Base-by-base conservation (phyloP, 2,113 vertebrate genomes). In the Eulacestoma nigropectus region DNA sequence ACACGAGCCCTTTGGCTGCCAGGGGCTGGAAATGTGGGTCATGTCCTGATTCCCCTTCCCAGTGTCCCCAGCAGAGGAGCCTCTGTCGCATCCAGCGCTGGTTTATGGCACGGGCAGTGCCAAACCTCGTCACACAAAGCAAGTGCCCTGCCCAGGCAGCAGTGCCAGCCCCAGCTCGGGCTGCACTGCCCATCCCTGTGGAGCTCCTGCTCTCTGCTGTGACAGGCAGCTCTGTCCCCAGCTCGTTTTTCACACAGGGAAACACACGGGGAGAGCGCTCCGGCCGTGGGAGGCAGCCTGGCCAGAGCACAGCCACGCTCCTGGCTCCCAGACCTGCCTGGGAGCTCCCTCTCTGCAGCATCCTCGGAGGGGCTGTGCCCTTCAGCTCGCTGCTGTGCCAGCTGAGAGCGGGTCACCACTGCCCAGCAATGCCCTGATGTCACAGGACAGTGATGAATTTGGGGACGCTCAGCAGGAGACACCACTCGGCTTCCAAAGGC, bases 391-490 rank as follows among this genome's bases (percentile, higher is more conserved):
- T 0, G 7, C 83, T 37, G 47, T 13, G 84, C 80, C 49, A 82
- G 80, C 67, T 55, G 79, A 64, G 79, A 37, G 35, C 0, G 0
- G 65, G 74, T 7, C 15, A 7, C 8, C 35, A 7, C 13, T 1
- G 4, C 41, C 37, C 86, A 75, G 82, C 62, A 37, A 13, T 2
- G 23, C 74, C 64, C 83, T 13, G 82, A 9, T 2, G 9, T 6
- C 67, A 67, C 68, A 44, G 1, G 3, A 32, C 55, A 53, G 60
- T 0, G 6, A 27, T 2, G 47, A 9, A 30, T 2, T 35, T 16
- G 62, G 27, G 42, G 26, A 82, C 2, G 3, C 14, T 14, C 84
- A 16, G 57, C 78, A 30, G 1, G 18, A 59, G 16, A 32, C 39
- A 32, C 10, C 27, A 1, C 62, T 19, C 4, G 65, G 75, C 93